A percentile compares a stretch with the other conserved stretches of the same genome.
These are phyloP conservation scores for Matsumyia berberina DNA, from an alignment of 2,888 invertebrate species.

Conservation along the genomic window DNA sequence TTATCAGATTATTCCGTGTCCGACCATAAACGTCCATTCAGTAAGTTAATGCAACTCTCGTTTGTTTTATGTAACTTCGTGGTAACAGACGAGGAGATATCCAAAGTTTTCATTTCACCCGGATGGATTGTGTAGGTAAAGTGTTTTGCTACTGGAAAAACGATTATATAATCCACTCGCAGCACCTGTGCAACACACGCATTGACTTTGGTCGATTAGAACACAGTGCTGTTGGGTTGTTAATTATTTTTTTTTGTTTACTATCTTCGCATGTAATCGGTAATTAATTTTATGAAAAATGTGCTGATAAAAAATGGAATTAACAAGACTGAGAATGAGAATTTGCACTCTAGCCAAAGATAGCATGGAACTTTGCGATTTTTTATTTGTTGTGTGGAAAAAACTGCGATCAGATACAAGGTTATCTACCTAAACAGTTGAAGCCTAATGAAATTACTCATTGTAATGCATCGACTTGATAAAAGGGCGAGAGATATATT, in stretches of 20 bases:
- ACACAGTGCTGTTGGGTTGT: not conserved
- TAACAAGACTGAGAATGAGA: constrained; percentile 14
- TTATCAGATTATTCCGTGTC: not conserved
- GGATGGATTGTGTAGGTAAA: not conserved
- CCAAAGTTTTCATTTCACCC: not conserved
- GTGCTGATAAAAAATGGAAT: constrained; percentile 1
- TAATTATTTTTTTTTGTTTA: constrained; percentile 3
- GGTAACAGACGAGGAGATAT: not conserved
- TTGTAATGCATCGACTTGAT: constrained; percentile 5
- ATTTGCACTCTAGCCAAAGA: constrained; percentile 27
- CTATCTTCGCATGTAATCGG: constrained; percentile 24
- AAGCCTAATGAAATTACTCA: constrained; percentile 13
- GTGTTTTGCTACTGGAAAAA: not conserved
- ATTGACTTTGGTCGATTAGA: constrained; percentile 54
- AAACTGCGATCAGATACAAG: constrained; percentile 31
- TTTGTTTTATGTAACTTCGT: constrained; percentile 9
- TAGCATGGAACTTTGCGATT: constrained; percentile 17
- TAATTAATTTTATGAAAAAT: constrained; percentile 26
- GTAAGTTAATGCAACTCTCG: not conserved
- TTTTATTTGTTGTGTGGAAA: constrained; percentile 2
- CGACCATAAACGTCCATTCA: not conserved
- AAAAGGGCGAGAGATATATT: not conserved
- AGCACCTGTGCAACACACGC: constrained; percentile 48
- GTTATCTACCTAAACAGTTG: constrained; percentile 13
- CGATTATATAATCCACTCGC: not conserved